These are phyloP conservation scores for Venturia canescens DNA, from an alignment of 1,140 invertebrate genomes.

Conservation along the genomic window DNA sequence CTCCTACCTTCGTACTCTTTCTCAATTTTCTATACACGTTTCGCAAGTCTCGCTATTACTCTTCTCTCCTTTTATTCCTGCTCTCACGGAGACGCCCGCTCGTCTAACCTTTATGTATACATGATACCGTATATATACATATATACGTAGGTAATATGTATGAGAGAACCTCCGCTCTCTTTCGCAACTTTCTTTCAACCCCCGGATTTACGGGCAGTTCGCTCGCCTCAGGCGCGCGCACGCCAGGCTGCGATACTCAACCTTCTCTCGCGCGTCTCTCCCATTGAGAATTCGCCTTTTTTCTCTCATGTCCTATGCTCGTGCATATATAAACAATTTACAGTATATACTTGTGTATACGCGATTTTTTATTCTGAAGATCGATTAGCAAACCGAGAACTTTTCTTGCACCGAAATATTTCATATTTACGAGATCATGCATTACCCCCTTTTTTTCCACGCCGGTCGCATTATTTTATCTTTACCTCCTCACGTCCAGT, in stretches of 20 bases:
- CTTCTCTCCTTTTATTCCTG: conserved; percentile 9
- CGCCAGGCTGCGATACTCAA: background rate
- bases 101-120: background rate
- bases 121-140: background rate
- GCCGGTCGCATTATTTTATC: background rate
- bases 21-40: conserved; percentile 40
- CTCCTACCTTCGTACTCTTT: background rate
- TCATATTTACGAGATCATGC: conserved; percentile 44
- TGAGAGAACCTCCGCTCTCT: conserved; percentile 11
- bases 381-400: conserved; percentile 39
- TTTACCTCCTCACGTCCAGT: background rate
- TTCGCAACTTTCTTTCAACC: conserved; percentile 41
- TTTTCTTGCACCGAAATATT: conserved; percentile 29
- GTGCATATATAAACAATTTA: conserved; percentile 4
- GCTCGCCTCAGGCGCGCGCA: conserved; percentile 20
- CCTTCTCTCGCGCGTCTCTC: conserved; percentile 7
- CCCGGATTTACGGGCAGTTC: conserved; percentile 36
- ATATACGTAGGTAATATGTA: background rate
- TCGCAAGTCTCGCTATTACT: conserved; percentile 34
- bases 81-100: conserved; percentile 2
- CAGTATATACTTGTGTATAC: background rate
- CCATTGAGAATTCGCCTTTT: background rate
- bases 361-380: background rate
- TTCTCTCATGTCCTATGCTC: background rate
- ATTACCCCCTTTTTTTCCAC: background rate